Conservation (phyloP, 2,888 invertebrate genomes). For the Aricia artaxerxes region DNA sequence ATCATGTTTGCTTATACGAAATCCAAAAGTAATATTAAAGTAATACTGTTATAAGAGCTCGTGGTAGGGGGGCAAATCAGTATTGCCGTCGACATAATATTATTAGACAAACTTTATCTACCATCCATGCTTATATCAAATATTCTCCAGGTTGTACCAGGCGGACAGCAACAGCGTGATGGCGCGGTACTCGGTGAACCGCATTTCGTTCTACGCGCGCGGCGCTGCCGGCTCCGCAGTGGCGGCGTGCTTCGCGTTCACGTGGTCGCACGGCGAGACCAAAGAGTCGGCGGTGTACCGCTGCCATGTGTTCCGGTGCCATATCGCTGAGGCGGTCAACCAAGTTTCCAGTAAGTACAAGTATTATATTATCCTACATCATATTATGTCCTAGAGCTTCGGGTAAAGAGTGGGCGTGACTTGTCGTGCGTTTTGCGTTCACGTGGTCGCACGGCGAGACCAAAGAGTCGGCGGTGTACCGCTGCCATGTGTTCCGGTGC, state of each 20-base stretch:
- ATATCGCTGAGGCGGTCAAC: slow-evolving; percentile 94
- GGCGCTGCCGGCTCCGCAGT: slow-evolving; percentile 91
- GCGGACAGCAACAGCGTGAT: slow-evolving; percentile 90
- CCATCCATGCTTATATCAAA: slow-evolving; percentile 1
- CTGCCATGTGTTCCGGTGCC: slow-evolving; percentile 98
- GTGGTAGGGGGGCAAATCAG: too few species aligned
- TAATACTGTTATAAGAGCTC: too few species aligned
- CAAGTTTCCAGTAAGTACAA: slow-evolving; percentile 84
- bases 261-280: slow-evolving; percentile 96
- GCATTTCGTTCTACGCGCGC: slow-evolving; percentile 96
- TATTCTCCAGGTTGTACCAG: slow-evolving; percentile 86
- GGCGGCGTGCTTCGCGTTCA: slow-evolving; percentile 98
- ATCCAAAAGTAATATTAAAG: too few species aligned
- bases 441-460: slow-evolving; percentile 97
- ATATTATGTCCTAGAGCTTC: background rate
- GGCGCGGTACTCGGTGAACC: slow-evolving; percentile 93
- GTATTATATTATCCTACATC: background rate
- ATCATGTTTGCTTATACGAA: too few species aligned
- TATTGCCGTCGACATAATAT: too few species aligned
- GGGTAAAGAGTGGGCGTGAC: background rate
- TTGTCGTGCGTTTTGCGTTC: slow-evolving; percentile 92
- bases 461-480: slow-evolving; percentile 92
- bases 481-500: slow-evolving; percentile 98
- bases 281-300: slow-evolving; percentile 94
- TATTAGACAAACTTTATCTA: background rate